A percentile compares a stretch with the other conserved stretches of the same genome.
These are phyloP conservation scores for Lacerta agilis DNA, from an alignment of 2,797 vertebrate genomes.

Conservation along the genomic window DNA sequence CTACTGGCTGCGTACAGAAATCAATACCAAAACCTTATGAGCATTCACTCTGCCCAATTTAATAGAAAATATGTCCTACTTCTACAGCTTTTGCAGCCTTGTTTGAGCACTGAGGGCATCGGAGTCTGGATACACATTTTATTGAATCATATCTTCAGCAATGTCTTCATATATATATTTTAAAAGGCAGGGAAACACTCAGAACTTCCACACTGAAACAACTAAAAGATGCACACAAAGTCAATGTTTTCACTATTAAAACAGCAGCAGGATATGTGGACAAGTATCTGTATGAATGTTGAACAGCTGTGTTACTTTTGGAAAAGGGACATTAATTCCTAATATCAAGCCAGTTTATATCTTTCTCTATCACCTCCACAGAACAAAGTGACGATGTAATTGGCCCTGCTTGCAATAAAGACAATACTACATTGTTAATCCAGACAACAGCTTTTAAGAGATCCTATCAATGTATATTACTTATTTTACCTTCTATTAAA, in stretches of 20 bases:
- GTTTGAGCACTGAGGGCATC: slow-evolving; percentile 73
- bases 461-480: slow-evolving; percentile 24
- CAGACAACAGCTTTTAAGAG: slow-evolving; percentile 31
- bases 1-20: slow-evolving; percentile 70
- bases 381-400: slow-evolving; percentile 23
- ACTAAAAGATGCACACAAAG: slow-evolving; percentile 41
- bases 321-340: slow-evolving; percentile 62
- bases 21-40: slow-evolving; percentile 76
- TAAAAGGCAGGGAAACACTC: slow-evolving; percentile 62
- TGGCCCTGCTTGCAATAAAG: slow-evolving; percentile 17
- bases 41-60: slow-evolving; percentile 68
- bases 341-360: slow-evolving; percentile 31
- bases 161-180: slow-evolving; percentile 71
- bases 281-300: slow-evolving; percentile 50
- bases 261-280: slow-evolving; percentile 51
- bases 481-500: slow-evolving; percentile 32
- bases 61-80: slow-evolving; percentile 74
- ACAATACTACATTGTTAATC: slow-evolving; percentile 36
- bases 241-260: slow-evolving; percentile 47
- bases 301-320: slow-evolving; percentile 54
- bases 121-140: slow-evolving; percentile 71
- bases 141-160: slow-evolving; percentile 73
- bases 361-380: slow-evolving; percentile 17
- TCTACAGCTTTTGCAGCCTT: slow-evolving; percentile 68
- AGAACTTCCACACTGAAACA: slow-evolving; percentile 61